Evolutionary conservation across 2,888 invertebrate species (phyloP), one percentile per base, ranked within the genome.

Genomic region (Scaptomyza cyrtandrae): DNA sequence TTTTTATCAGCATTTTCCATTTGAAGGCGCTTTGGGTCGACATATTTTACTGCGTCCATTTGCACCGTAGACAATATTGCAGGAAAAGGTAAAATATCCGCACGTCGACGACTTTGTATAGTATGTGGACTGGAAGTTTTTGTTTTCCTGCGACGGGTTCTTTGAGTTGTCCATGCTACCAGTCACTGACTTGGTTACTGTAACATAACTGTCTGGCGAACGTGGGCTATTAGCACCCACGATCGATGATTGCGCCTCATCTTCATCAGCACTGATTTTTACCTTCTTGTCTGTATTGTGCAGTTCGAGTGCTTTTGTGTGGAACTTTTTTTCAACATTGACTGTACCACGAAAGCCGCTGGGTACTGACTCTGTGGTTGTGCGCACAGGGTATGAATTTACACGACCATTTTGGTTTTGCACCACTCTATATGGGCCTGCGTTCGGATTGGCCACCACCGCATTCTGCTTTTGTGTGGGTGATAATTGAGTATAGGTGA

Each of bases 41-140:
- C 97, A 97, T 60, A 97, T 95, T 91, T 96, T 96, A 78, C 95
- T 96, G 77, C 95, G 94, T 13, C 96, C 96, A 88, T 96, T 95
- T 0, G 95, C 94, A 11, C 96, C 95, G 80, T 95, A 95, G 0
- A 96, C 96, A 89, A 96, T 95, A 53, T 96, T 96, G 89, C 97
- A 97, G 0, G 96, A 95, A 90, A 97, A 97, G 1, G 97, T 96
- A 79, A 97, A 97, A 89, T 96, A 96, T 9, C 97, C 97, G 90
- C 97, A 97, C 1, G 96, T 96, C 2, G 97, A 97, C 9, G 96
- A 96, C 91, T 97, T 97, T 0, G 97, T 96, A 85, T 96, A 97
- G 91, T 96, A 97, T 0, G 96, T 95, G 75, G 95, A 95, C 1
- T 95, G 94, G 88, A 94, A 95, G 91, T 95, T 95, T 89, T 96